phyloP scores from a whole-genome alignment of 2,888 invertebrate genomes.

The Cremastinae sp. region DNA sequence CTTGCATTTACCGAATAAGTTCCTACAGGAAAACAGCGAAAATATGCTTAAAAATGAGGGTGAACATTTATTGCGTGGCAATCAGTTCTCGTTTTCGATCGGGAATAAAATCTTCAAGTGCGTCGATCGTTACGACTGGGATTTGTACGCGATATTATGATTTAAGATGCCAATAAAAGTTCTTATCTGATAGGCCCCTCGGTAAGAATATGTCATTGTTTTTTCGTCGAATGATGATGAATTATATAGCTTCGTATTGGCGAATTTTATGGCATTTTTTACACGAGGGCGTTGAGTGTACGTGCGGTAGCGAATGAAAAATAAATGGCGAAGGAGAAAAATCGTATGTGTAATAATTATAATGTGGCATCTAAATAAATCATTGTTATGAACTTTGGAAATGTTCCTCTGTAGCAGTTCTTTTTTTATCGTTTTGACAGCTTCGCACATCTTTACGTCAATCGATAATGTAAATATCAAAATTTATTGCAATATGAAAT shows the following conservation, averaged over 20 bases:
- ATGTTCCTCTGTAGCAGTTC: background rate
- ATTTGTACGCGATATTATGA: conserved; percentile 36
- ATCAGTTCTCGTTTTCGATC: conserved; percentile 9
- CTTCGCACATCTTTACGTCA: no score
- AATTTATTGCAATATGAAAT: no score
- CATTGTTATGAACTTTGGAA: conserved; percentile 60
- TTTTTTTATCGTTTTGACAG: background rate
- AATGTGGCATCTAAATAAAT: conserved; percentile 58
- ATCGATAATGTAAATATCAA: no score
- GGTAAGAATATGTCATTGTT: background rate
- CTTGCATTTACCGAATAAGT: conserved; percentile 48
- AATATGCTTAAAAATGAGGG: conserved; percentile 2
- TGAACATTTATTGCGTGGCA: background rate
- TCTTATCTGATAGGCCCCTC: background rate
- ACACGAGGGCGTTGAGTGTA: conserved; percentile 3
- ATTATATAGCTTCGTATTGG: background rate
- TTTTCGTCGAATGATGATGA: background rate
- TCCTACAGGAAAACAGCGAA: conserved; percentile 39
- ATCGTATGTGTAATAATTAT: conserved; percentile 50
- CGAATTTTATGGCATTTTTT: conserved; percentile 24
- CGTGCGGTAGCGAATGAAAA: conserved; percentile 2
- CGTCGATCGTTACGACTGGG: background rate
- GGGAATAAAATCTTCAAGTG: background rate
- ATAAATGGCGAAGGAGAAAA: conserved; percentile 25
- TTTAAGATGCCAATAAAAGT: conserved; percentile 13